Conservation (phyloP, 1,140 invertebrate genomes). For the Stegodyphus mimosarum region DNA sequence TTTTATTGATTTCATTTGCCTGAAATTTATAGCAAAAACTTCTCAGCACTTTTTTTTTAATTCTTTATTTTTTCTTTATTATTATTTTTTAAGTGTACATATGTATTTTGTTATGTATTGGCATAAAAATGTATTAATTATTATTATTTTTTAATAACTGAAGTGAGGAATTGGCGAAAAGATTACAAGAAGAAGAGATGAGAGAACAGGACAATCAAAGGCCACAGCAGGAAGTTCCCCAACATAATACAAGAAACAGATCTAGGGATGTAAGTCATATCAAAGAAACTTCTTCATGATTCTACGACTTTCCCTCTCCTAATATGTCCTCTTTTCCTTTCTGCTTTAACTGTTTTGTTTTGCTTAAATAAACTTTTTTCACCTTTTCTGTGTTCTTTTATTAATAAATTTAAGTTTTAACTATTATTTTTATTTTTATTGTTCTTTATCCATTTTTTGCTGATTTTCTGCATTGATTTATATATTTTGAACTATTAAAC, state of each 20-base stretch:
- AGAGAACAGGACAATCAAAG: constrained; percentile 10
- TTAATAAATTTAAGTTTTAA: too few relatives aligned
- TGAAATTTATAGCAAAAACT: neutral
- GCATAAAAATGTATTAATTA: neutral
- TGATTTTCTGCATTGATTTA: too few relatives aligned
- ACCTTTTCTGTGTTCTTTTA: neutral
- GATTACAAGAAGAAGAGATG: constrained; percentile 69
- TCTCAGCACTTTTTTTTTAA: neutral
- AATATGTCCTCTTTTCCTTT: neutral
- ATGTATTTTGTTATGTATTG: neutral
- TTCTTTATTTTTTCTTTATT: neutral
- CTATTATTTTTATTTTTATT: too few relatives aligned
- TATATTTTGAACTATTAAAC: too few relatives aligned
- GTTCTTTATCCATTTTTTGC: too few relatives aligned
- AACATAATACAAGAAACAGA: neutral
- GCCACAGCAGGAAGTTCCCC: neutral
- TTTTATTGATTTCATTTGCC: neutral
- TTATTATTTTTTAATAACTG: neutral
- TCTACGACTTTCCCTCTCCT: neutral
- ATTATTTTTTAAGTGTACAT: neutral
- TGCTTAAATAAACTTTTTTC: neutral
- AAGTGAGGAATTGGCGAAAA: constrained; percentile 69
- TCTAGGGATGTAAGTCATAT: constrained; percentile 35
- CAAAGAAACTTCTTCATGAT: neutral
- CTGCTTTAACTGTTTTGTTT: neutral